Evolutionary conservation across 2,888 invertebrate species (phyloP).

Genomic region (Linnaemya tessellans): DNA sequence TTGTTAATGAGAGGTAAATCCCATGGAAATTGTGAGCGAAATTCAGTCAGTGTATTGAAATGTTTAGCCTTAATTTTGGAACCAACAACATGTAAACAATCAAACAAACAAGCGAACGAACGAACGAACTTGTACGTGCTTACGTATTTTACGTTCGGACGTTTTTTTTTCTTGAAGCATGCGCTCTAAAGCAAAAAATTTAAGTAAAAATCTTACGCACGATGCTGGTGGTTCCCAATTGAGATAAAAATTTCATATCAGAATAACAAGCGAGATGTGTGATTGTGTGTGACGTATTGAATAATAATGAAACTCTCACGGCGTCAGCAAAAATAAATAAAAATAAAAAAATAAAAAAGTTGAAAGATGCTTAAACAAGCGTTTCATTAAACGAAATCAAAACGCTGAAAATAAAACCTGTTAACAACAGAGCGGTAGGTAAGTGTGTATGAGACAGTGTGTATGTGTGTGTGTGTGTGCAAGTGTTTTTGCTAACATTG

Average conservation of each 20-base stretch:
- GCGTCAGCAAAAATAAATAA: slow-evolving; percentile 14
- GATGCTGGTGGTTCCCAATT: slow-evolving; percentile 52
- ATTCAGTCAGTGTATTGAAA: slow-evolving; percentile 12
- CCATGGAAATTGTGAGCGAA: slow-evolving; percentile 63
- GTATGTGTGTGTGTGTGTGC: slow-evolving; percentile 18
- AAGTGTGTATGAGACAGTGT: not conserved
- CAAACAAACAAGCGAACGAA: not conserved
- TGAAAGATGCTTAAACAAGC: slow-evolving; percentile 47
- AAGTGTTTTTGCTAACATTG: slow-evolving; percentile 51
- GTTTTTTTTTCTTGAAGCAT: slow-evolving; percentile 60
- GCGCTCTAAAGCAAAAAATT: slow-evolving; percentile 54
- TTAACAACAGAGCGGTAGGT: slow-evolving; percentile 52
- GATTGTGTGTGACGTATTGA: slow-evolving; percentile 57
- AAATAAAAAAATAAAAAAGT: not conserved
- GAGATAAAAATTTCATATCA: slow-evolving; percentile 38
- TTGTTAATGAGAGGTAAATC: slow-evolving; percentile 70
- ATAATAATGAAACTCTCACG: slow-evolving; percentile 49
- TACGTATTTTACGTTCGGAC: slow-evolving; percentile 28
- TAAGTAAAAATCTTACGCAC: slow-evolving; percentile 61
- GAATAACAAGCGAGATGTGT: slow-evolving; percentile 42
- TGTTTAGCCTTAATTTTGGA: slow-evolving; percentile 49
- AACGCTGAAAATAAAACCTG: slow-evolving; percentile 51
- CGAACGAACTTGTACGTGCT: not conserved
- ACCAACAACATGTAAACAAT: too few species aligned
- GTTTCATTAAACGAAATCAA: slow-evolving; percentile 28